Conservation (phyloP, 2,113 vertebrate genomes). For the Bos indicus region DNA sequence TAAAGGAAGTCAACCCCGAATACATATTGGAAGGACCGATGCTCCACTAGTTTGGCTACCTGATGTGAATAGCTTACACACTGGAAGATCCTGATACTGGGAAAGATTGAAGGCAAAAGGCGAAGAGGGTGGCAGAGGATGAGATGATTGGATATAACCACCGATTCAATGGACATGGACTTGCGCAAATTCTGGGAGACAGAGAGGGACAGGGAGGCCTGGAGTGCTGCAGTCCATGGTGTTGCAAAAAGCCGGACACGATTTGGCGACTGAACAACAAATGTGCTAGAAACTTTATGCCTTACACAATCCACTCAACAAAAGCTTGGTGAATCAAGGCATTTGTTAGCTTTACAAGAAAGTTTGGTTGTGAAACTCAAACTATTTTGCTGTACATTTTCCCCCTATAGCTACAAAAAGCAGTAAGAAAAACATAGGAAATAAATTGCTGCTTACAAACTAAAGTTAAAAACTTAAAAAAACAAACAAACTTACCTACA, state of each 20-base stretch:
- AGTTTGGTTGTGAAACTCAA: neutral
- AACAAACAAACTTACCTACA: neutral
- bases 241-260: neutral
- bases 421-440: neutral
- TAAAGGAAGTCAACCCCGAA: neutral
- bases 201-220: neutral
- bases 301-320: neutral
- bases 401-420: neutral
- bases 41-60: neutral
- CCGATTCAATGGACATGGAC: neutral
- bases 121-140: neutral
- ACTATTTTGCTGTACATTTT: neutral
- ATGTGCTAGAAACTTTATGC: neutral
- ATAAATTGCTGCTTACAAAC: neutral
- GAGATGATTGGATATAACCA: neutral
- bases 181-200: neutral
- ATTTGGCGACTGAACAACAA: neutral
- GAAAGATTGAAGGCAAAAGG: neutral
- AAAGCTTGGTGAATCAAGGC: neutral
- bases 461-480: neutral
- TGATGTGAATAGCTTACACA: neutral
- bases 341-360: neutral
- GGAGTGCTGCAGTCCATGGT: neutral
- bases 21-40: neutral
- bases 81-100: neutral